These are phyloP conservation scores for Synergus itoensis DNA, from an alignment of 2,888 invertebrate species.

Conservation along the genomic window DNA sequence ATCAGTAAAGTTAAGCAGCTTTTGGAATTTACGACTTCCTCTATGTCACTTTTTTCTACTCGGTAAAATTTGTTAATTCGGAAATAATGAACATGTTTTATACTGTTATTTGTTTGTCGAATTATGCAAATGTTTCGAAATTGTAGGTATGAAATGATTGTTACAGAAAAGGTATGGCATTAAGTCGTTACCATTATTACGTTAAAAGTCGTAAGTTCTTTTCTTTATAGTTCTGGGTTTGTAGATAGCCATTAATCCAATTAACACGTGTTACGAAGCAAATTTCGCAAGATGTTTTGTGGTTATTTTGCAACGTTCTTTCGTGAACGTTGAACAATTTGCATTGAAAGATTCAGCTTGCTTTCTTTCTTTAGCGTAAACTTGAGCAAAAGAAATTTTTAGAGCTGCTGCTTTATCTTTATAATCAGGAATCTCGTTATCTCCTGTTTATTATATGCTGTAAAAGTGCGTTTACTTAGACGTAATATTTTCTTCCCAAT, in stretches of 20 bases:
- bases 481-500: background rate
- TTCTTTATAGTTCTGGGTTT: background rate
- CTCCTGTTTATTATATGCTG: background rate
- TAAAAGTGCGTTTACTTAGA: background rate
- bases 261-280: slow-evolving; percentile 21
- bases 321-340: slow-evolving; percentile 2
- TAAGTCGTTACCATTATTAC: background rate
- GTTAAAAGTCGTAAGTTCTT: background rate
- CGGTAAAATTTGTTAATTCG: no score
- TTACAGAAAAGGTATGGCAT: background rate
- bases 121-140: background rate
- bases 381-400: background rate
- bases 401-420: background rate
- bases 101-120: background rate
- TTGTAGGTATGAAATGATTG: background rate
- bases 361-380: background rate
- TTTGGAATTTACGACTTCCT: slow-evolving; percentile 3
- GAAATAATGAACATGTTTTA: background rate
- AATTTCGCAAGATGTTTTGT: slow-evolving; percentile 19
- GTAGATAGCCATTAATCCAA: slow-evolving; percentile 22
- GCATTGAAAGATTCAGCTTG: background rate
- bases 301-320: slow-evolving; percentile 18
- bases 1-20: background rate
- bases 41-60: background rate
- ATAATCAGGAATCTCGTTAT: background rate